A percentile compares a stretch with the other conserved stretches of the same genome.
Evolutionary conservation across 2,888 invertebrate species (phyloP).

Genomic region (Poecilus cupreus): DNA sequence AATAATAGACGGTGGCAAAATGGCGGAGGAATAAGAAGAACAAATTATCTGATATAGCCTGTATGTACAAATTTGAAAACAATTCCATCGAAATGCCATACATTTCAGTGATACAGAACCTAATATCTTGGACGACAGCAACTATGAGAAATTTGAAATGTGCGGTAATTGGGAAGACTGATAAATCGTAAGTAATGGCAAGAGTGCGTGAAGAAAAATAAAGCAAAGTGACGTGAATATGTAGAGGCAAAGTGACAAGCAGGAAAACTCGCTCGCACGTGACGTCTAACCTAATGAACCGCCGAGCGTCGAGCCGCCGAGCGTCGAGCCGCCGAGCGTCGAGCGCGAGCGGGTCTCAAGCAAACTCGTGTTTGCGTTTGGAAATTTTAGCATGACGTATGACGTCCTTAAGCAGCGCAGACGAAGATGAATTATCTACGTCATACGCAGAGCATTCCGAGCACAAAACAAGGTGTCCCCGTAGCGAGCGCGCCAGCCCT

Average conservation of each 20-base stretch:
- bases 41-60: no score
- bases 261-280: conserved; percentile 13
- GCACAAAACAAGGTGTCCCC: conserved; percentile 59
- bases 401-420: conserved; percentile 55
- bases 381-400: conserved; percentile 60
- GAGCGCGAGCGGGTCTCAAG: neutral
- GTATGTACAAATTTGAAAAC: no score
- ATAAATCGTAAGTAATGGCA: neutral
- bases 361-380: conserved; percentile 42
- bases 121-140: no score
- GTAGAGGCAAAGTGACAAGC: neutral
- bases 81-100: no score
- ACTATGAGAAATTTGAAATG: neutral
- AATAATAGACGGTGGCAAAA: no score
- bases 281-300: conserved; percentile 43
- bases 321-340: no score
- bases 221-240: neutral
- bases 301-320: no score
- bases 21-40: no score
- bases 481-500: conserved; percentile 32
- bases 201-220: neutral
- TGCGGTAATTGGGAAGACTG: neutral
- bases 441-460: conserved; percentile 57
- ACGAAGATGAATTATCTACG: conserved; percentile 60
- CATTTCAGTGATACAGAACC: no score